phyloP scores from a whole-genome alignment of 2,888 invertebrate species.

The Drepanosiphum platanoidis region DNA sequence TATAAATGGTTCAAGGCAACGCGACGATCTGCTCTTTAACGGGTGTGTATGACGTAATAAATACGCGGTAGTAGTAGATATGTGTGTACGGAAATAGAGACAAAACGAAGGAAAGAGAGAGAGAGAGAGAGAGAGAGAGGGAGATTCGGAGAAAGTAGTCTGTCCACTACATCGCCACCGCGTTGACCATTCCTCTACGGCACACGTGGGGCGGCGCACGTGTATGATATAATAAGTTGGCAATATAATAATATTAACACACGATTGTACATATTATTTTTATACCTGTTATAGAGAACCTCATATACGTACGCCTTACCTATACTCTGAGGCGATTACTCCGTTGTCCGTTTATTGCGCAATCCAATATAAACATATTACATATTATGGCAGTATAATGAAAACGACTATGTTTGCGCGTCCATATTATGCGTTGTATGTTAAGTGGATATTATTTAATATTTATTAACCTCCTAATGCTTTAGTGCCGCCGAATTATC shows the following conservation, averaged over 20 bases:
- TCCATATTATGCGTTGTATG: not conserved
- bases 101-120: not conserved
- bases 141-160: constrained; percentile 50
- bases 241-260: constrained; percentile 2
- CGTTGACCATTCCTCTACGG: constrained; percentile 22
- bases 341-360: not conserved
- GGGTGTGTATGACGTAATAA: constrained; percentile 25
- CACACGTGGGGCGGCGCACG: not conserved
- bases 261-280: not conserved
- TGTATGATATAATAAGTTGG: constrained; percentile 36
- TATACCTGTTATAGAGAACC: not conserved
- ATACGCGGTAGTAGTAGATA: constrained; percentile 9
- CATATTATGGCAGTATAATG: no score
- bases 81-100: constrained; percentile 27
- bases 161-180: constrained; percentile 28
- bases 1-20: constrained; percentile 33
- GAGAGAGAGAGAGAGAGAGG: not conserved
- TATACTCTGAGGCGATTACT: not conserved
- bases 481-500: not conserved
- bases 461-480: no score
- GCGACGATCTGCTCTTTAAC: constrained; percentile 15
- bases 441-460: no score
- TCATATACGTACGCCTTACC: not conserved
- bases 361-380: not conserved
- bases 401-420: not conserved